These are phyloP conservation scores for Premnoplex brunnescens DNA, from an alignment of 2,797 vertebrate species.

Conservation along the genomic window DNA sequence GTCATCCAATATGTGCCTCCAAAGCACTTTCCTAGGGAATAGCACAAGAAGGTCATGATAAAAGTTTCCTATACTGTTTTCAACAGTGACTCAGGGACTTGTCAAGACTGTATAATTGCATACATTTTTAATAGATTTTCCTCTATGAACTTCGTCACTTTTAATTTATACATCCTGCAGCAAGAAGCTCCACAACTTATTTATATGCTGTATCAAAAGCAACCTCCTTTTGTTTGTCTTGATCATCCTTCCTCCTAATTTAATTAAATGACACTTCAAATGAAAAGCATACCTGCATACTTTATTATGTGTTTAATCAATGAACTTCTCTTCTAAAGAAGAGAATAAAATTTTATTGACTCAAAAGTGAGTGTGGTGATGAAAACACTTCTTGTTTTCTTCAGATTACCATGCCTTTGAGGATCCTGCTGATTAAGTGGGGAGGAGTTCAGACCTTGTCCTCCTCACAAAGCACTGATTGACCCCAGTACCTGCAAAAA, in stretches of 20 bases:
- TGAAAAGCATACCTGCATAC: background rate
- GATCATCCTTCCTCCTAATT: background rate
- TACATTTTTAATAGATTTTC: background rate
- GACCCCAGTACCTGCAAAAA: too few species aligned
- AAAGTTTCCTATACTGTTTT: background rate
- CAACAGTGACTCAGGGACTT: background rate
- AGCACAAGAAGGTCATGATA: background rate
- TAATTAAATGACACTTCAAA: background rate
- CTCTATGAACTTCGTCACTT: background rate
- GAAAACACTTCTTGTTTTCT: background rate
- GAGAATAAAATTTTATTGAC: background rate
- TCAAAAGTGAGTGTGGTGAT: background rate
- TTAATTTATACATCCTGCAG: background rate
- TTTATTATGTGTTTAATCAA: background rate
- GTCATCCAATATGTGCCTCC: background rate
- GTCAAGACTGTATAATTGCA: background rate
- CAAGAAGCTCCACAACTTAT: background rate
- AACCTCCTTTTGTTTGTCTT: background rate
- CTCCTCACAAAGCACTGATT: background rate
- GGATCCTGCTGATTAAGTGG: background rate
- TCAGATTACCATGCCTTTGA: background rate
- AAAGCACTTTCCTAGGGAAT: background rate
- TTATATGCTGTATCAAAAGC: background rate
- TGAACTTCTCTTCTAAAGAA: background rate
- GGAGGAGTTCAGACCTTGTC: background rate